Evolutionary conservation across 23 tunicate genomes (phyloP), one percentile per base, ranked within the genome.

Genomic region (Trididemnum nubilum): DNA sequence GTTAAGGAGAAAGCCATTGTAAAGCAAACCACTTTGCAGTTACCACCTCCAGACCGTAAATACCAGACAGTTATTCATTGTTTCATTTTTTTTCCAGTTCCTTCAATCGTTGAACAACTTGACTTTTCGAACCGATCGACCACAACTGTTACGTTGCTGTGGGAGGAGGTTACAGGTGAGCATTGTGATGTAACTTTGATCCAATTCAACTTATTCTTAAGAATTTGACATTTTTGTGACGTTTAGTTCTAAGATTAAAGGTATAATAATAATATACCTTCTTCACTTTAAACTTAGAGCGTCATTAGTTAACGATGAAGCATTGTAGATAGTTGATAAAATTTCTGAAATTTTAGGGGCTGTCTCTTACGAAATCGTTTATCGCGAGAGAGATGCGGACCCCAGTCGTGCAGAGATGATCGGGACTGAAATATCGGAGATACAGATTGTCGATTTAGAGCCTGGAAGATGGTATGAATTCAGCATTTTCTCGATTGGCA

Each of bases 401-500:
- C 74, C 74, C 22, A 7, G 33, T 33, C 5, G 4, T 21, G 25
- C 21, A 21, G 50, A 30, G 12, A 7, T 25, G 0, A 28, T 40
- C 34, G 7, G 29, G 40, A n/a, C n/a, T n/a, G n/a, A n/a, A n/a
- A n/a, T n/a, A n/a, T 9, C 78, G 15, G 36, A 83, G 72, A 65
- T 63, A 26, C 36, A 32, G 24, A 65, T 85, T 31, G 34, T 36
- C 2, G 85, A 64, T 29, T 72, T 90, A 37, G 27, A 64, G 15
- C 86, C 89, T 2, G 96, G 96, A 29, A 81, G 72, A 19, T 85
- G 96, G 96, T 90, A 85, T 36, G 86, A 85, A 22, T 80, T 90
- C 69, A 64, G 51, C 35, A 89, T 90, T 21, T 70, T 36, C 60
- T 85, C 96, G 12, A 77, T 90, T 31, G 96, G 96, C 23, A 34